A percentile compares a stretch with the other conserved stretches of the same genome.
These are phyloP conservation scores for Mus minutoides DNA, from an alignment of 2,797 vertebrate species.

Conservation along the genomic window DNA sequence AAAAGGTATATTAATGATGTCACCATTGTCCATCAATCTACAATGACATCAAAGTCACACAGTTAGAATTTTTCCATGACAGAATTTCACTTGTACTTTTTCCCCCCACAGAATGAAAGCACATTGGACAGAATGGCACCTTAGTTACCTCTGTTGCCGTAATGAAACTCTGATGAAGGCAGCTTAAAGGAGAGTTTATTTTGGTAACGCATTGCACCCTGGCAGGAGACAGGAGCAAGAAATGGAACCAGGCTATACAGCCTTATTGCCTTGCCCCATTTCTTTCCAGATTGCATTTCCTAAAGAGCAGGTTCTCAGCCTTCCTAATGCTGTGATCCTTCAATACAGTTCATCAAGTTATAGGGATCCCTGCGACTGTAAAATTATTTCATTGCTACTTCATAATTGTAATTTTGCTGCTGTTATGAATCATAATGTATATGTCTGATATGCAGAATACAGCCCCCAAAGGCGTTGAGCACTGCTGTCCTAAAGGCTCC, in stretches of 20 bases:
- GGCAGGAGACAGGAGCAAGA: background rate
- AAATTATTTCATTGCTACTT: background rate
- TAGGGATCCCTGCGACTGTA: background rate
- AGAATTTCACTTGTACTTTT: conserved; percentile 4
- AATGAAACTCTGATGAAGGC: background rate
- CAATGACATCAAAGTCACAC: background rate
- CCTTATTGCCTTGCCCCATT: too few relatives aligned
- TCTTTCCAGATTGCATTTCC: background rate
- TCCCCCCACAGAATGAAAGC: background rate
- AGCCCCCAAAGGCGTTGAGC: background rate
- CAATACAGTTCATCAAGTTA: background rate
- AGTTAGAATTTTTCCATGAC: background rate
- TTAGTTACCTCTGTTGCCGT: background rate
- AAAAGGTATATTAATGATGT: background rate
- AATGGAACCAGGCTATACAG: too few relatives aligned
- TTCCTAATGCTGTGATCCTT: background rate
- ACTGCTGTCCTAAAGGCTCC: background rate
- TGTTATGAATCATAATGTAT: background rate
- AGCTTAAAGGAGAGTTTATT: background rate
- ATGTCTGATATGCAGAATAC: background rate
- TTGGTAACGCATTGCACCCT: background rate
- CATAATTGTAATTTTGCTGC: background rate
- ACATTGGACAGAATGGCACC: background rate
- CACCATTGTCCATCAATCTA: background rate
- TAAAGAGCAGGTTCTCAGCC: background rate